Evolutionary conservation across 2,113 vertebrate genomes (phyloP).

Genomic region (Cyprinodon brontotheroides): DNA sequence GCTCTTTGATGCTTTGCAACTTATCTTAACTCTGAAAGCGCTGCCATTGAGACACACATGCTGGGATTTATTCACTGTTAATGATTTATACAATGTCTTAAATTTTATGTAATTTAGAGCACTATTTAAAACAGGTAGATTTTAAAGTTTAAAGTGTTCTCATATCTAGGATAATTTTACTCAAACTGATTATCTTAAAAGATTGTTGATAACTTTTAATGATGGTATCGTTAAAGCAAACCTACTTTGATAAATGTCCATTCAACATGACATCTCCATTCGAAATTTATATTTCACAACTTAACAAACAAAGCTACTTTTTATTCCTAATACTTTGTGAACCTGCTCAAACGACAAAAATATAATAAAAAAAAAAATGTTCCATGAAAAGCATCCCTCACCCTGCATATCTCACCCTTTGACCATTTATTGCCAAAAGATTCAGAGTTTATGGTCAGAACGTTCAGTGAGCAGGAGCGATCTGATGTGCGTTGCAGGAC

Average conservation of each 20-base stretch:
- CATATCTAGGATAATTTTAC: no score
- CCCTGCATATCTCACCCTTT: constrained; percentile 24
- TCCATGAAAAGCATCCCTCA: background rate
- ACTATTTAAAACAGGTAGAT: no score
- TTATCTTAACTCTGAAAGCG: no score
- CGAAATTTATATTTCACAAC: background rate
- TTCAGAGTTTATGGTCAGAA: constrained; percentile 42
- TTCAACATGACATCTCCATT: background rate
- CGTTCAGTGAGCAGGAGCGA: constrained; percentile 46
- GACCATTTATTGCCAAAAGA: constrained; percentile 41
- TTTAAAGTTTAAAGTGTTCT: no score
- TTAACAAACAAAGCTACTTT: background rate
- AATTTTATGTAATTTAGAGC: no score
- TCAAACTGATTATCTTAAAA: no score
- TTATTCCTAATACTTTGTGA: background rate
- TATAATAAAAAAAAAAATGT: background rate
- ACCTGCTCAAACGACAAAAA: background rate
- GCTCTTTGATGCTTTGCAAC: no score
- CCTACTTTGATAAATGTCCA: no score
- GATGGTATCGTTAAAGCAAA: background rate
- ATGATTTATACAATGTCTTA: no score
- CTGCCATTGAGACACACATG: no score
- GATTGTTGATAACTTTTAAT: background rate
- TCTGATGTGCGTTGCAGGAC: constrained; percentile 29
- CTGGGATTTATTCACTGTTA: no score